Conservation (phyloP, 2,888 invertebrate genomes). For the Gymnocheta viridis region DNA sequence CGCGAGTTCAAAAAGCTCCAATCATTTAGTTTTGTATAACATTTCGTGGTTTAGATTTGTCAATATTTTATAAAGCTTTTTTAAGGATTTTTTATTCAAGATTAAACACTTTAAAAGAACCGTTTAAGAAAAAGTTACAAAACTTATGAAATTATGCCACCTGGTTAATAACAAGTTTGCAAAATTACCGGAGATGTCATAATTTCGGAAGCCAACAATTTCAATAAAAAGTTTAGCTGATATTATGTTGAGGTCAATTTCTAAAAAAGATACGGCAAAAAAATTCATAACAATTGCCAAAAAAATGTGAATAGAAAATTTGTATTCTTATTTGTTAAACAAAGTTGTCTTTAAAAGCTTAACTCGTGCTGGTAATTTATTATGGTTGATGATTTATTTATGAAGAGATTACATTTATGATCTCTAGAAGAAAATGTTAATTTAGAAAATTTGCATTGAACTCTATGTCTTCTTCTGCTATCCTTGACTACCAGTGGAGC, state of each 20-base stretch:
- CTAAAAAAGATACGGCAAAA: neutral
- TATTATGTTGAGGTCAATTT: slow-evolving; percentile 60
- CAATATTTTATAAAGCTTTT: neutral
- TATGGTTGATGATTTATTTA: slow-evolving; percentile 69
- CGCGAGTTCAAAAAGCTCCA: slow-evolving; percentile 55
- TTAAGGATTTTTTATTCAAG: slow-evolving; percentile 40
- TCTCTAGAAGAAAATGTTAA: too few species aligned
- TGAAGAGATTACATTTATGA: too few species aligned
- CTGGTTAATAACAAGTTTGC: slow-evolving; percentile 69
- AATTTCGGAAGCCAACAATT: slow-evolving; percentile 70
- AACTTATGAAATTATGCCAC: slow-evolving; percentile 53
- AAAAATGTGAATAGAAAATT: neutral
- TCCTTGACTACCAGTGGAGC: too few species aligned
- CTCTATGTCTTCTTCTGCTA: too few species aligned
- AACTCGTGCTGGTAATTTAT: slow-evolving; percentile 67
- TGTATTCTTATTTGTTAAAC: slow-evolving; percentile 3
- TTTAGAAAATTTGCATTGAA: too few species aligned
- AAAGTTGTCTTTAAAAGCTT: slow-evolving; percentile 18
- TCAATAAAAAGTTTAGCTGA: slow-evolving; percentile 53
- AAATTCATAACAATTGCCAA: neutral
- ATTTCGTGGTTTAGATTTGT: slow-evolving; percentile 33
- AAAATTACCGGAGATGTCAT: slow-evolving; percentile 44
- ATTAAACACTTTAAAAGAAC: slow-evolving; percentile 31
- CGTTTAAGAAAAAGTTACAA: neutral
- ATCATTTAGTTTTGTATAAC: slow-evolving; percentile 35